Evolutionary conservation across 2,888 invertebrate genomes (phyloP).

Genomic region (Drosophila dives): DNA sequence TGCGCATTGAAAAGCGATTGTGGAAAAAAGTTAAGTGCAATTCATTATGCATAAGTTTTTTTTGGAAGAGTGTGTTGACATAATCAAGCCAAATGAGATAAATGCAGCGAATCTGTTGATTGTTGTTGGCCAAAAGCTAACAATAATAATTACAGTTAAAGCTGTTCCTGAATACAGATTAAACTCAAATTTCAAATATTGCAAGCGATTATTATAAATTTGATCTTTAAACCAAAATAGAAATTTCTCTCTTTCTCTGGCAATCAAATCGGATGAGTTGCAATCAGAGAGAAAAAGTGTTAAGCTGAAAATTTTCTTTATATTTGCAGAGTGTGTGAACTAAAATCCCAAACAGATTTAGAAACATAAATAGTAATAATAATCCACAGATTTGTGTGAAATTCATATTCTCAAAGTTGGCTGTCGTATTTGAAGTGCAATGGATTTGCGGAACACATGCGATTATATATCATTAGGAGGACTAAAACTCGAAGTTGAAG

Average conservation of each 20-base stretch:
- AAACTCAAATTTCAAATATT: conserved; percentile 6
- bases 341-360: neutral
- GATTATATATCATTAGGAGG: conserved; percentile 38
- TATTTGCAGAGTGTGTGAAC: neutral
- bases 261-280: conserved; percentile 18
- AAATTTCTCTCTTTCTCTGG: neutral
- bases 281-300: conserved; percentile 14
- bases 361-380: neutral
- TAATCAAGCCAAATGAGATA: conserved; percentile 48
- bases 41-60: conserved; percentile 39
- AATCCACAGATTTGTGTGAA: neutral
- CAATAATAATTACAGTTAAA: conserved; percentile 18
- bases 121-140: conserved; percentile 16
- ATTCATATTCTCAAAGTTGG: neutral
- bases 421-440: conserved; percentile 18
- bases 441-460: conserved; percentile 38
- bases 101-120: conserved; percentile 34
- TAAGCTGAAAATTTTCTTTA: neutral
- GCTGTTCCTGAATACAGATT: conserved; percentile 11
- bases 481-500: conserved; percentile 6
- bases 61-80: conserved; percentile 43
- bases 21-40: conserved; percentile 14
- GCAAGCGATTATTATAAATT: neutral
- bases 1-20: conserved; percentile 45
- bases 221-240: neutral